Evolutionary conservation across 2,888 invertebrate species (phyloP), one percentile per base, ranked within the genome.

Genomic region (Lomographa bimaculata): DNA sequence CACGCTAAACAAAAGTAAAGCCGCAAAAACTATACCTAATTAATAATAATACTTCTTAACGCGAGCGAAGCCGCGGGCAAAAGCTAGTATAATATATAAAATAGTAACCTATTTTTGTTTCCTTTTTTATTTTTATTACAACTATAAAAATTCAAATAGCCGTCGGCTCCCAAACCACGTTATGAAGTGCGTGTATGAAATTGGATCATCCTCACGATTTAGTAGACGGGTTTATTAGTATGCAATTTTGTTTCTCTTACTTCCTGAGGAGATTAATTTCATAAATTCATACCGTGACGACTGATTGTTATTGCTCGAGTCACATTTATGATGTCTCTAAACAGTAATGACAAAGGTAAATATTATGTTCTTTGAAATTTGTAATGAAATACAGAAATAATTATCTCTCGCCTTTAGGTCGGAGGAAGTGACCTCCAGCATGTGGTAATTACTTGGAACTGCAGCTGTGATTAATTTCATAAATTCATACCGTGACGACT

Each of bases 101-200:
- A n/a, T n/a, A n/a, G n/a, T n/a, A n/a, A n/a, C n/a, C n/a, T n/a
- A n/a, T n/a, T n/a, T n/a, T n/a, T n/a, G n/a, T n/a, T n/a, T n/a
- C n/a, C n/a, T n/a, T n/a, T n/a, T 21, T 21, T 8, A 21, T 21
- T 4, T 21, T 7, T n/a, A n/a, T 21, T 18, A 3, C 4, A n/a
- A 7, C 17, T 10, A 1, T 21, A 14, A 8, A 10, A 7, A 21
- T n/a, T n/a, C n/a, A 21, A 35, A 4, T 17, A 18, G 5, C 19
- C 26, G 7, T 1, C 1, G 19, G 17, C 36, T 43, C 42, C 14
- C n/a, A 3, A 1, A 12, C 36, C 33, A 43, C 6, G 64, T 70
- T 80, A 82, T 81, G 77, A 79, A 69, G 67, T 70, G 74, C 64
- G 67, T 56, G 57, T 57, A 66, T 71, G 54, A 69, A 72, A 70